Conservation (phyloP, 2,113 vertebrate species). For the Zosterops hypoxanthus region DNA sequence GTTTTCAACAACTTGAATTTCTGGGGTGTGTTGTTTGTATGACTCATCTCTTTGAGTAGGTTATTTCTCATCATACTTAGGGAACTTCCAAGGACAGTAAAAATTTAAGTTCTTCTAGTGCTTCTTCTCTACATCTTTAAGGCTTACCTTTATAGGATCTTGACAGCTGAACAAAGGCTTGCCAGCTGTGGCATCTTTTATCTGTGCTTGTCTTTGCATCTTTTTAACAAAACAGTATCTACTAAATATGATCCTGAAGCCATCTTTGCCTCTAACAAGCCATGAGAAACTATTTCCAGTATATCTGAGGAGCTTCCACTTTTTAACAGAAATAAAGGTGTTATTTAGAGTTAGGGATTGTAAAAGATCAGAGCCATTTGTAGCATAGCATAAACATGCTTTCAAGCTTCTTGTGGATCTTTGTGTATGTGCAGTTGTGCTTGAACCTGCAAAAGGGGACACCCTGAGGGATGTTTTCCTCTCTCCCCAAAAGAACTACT, state of each 20-base stretch:
- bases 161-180: neutral
- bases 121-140: neutral
- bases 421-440: neutral
- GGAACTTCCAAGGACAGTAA: neutral
- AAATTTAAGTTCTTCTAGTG: neutral
- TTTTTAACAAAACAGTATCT: neutral
- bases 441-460: neutral
- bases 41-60: neutral
- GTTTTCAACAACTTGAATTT: neutral
- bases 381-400: neutral
- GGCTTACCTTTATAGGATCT: neutral
- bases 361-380: neutral
- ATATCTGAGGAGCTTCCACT: neutral
- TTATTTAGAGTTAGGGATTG: neutral
- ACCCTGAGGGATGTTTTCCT: neutral
- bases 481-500: neutral
- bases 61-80: neutral
- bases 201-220: neutral
- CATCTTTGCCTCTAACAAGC: neutral
- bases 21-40: neutral
- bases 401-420: neutral
- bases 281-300: neutral
- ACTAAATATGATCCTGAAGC: neutral
- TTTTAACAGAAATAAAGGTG: neutral
- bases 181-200: neutral